Base-by-base conservation (phyloP, 1,140 invertebrate genomes). In the Euglossa dilemma region DNA sequence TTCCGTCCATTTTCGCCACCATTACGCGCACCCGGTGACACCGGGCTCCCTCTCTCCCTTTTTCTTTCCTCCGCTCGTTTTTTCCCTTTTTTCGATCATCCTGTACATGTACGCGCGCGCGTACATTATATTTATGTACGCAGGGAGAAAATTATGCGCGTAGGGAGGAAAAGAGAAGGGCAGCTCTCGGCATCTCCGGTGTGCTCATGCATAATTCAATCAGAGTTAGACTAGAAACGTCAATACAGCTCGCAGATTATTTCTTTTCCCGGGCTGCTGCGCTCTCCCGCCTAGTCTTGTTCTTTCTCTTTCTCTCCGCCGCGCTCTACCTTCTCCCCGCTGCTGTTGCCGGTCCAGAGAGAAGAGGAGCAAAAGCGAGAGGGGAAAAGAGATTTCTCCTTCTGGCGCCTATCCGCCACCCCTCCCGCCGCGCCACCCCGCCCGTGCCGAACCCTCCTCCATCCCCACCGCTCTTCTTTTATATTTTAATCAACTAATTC, bases 201-300 rank as follows among this genome's bases (percentile, higher is more conserved):
- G 91, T 93, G 91, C 93, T 94, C 93, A 94, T 94, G 93, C 94
- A 94, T 94, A 94, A 94, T 94, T 94, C 93, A 94, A 94, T 94
- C 93, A 94, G 93, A 94, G 93, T 94, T 94, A 94, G 94, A 94
- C 93, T 94, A 94, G 93, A 94, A 94, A 94, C 93, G 93, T 94
- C 94, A 94, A 94, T 94, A 94, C 93, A 94, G 94, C 93, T 94
- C 93, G 93, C 93, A 94, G 94, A 94, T 94, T 94, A 94, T 94
- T 94, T 94, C 93, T 94, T 94, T 94, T 94, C 94, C 93, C 93
- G 93, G 93, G 93, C 93, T 92, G 92, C 92, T 93, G 87, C 87
- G 88, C 90, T 91, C 90, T 93, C 90, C 89, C 91, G 85, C 88
- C 80, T 82, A 82, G 80, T 85, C 85, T 76, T 85, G 89, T 91